These are phyloP conservation scores for Eurosta solidaginis DNA, from an alignment of 1,140 invertebrate genomes.

Conservation along the genomic window DNA sequence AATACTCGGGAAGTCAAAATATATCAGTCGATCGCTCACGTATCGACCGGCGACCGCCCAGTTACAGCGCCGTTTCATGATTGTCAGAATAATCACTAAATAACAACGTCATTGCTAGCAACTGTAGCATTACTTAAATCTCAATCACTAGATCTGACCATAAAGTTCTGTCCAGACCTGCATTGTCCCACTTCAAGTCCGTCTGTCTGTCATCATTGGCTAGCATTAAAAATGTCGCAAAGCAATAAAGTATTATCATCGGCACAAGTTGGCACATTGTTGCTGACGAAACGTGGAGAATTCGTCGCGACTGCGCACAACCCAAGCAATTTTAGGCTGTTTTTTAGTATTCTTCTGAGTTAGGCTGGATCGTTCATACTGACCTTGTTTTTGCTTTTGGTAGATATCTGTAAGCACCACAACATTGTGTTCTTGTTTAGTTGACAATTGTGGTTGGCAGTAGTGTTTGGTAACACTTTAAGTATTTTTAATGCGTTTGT, in stretches of 20 bases:
- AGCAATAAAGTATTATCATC: conserved; percentile 12
- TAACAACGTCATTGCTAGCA: conserved; percentile 4
- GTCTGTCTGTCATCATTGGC: not conserved
- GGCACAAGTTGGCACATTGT: conserved; percentile 18
- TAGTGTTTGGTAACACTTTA: conserved; percentile 29
- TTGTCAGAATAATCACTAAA: conserved; percentile 19
- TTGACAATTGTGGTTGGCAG: conserved; percentile 30
- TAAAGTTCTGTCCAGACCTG: not conserved
- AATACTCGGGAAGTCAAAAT: not conserved
- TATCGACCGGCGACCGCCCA: conserved; percentile 10
- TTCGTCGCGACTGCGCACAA: conserved; percentile 10
- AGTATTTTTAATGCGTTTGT: conserved; percentile 30
- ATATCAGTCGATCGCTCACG: conserved; percentile 11
- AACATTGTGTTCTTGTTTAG: conserved; percentile 14
- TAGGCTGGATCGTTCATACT: not conserved
- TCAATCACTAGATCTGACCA: conserved; percentile 15
- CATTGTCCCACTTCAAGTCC: not conserved
- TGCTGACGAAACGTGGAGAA: not conserved
- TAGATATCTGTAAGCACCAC: conserved; percentile 11
- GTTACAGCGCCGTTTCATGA: not conserved
- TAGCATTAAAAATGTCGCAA: not conserved
- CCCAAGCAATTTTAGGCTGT: not conserved
- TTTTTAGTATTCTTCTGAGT: not conserved
- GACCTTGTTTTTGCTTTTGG: not conserved
- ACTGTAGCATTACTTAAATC: not conserved